Evolutionary conservation across 2,113 vertebrate species (phyloP), one percentile per base, ranked within the genome.

Genomic region (Smithornis capensis): DNA sequence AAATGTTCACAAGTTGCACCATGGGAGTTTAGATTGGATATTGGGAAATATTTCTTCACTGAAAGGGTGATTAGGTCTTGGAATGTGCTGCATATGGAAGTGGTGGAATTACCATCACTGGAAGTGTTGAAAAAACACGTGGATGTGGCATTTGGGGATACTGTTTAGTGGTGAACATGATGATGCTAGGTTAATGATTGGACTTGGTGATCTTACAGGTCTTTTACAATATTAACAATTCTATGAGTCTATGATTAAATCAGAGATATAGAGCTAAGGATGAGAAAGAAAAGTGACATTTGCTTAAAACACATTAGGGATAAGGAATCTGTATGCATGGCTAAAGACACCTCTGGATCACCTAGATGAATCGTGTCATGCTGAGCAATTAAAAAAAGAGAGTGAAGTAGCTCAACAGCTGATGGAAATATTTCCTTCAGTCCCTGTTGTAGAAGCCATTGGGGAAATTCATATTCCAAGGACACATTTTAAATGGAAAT

Each of bases 401-500:
- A 82, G 42, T 50, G 68, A 92, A 92, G 23, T 38, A 80, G 38
- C 69, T 95, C 71, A 92, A 44, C 80, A 86, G 55, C 19, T 5
- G 9, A 80, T 82, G 53, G 68, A 92, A 96, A 90, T 52, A 76
- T 13, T 63, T 79, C 38, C 82, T 94, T 87, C 78, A 53, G 64
- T 82, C 82, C 55, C 91, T 70, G 57, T 27, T 90, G 67, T 81
- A 90, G 75, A 87, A 73, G 31, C 31, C 87, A 57, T 56, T 64
- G 70, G 85, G 96, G 93, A 96, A 95, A 96, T 92, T 87, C 49
- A 14, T 96, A 69, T 96, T 96, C 92, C 89, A 96, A 96, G 87
- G 87, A 77, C 67, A 74, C 40, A 86, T 93, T 90, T 95, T 8
- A 42, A 93, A 81, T 94, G 76, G 76, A 95, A 97, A 94, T 82